These are phyloP conservation scores for Phasia obesa DNA, from an alignment of 2,888 invertebrate species.

Conservation along the genomic window DNA sequence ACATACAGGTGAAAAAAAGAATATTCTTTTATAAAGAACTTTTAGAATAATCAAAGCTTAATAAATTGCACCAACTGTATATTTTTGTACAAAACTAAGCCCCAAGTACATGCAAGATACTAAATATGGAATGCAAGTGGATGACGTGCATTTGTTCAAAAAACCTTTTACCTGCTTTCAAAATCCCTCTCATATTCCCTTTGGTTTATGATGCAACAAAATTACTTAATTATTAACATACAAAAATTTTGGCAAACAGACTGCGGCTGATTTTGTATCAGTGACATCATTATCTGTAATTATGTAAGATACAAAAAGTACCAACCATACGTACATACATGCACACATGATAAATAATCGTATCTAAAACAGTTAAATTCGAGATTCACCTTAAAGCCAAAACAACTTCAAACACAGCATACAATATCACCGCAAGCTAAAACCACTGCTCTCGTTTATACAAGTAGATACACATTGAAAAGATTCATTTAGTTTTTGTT, in stretches of 20 bases:
- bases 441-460: conserved; percentile 45
- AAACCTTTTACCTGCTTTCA: conserved; percentile 16
- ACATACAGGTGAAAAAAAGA: no score
- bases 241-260: conserved; percentile 37
- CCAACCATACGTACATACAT: background rate
- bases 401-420: background rate
- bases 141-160: background rate
- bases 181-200: conserved; percentile 10
- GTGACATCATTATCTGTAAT: conserved; percentile 25
- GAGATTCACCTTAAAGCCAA: conserved; percentile 29
- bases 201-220: conserved; percentile 42
- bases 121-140: background rate
- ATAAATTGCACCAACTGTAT: no score
- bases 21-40: no score
- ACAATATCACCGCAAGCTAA: conserved; percentile 33
- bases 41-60: no score
- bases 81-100: conserved; percentile 5
- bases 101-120: background rate
- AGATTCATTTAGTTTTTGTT: conserved; percentile 26
- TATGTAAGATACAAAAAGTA: conserved; percentile 28
- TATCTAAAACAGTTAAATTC: conserved; percentile 25
- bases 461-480: no score
- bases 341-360: background rate
- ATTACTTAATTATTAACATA: conserved; percentile 35
- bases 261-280: conserved; percentile 11